Conservation (phyloP, 2,888 invertebrate genomes). For the Seira musarum region DNA sequence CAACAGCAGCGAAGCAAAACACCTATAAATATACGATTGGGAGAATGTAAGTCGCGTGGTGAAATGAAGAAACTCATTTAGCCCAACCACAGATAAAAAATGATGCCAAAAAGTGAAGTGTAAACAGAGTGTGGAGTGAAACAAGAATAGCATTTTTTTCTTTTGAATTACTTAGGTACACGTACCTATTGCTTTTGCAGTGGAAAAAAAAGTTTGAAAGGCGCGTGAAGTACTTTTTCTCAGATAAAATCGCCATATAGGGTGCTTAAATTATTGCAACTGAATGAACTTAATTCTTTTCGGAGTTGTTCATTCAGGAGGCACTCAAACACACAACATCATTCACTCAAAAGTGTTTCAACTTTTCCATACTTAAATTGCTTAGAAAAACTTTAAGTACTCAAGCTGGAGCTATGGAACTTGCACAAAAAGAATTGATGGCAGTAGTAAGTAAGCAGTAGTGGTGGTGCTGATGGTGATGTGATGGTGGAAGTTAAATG, state of each 20-base stretch:
- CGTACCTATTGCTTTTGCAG: no score
- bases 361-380: conserved; percentile 11
- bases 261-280: conserved; percentile 63
- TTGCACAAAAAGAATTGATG: not conserved
- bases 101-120: no score
- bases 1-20: not conserved
- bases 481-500: conserved; percentile 36
- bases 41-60: not conserved
- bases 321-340: conserved; percentile 39
- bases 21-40: not conserved
- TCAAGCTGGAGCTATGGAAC: no score
- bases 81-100: not conserved
- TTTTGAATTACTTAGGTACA: not conserved
- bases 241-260: conserved; percentile 59
- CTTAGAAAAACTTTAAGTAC: not conserved
- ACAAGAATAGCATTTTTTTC: not conserved
- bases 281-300: conserved; percentile 55
- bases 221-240: conserved; percentile 52
- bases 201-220: conserved; percentile 4
- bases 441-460: not conserved
- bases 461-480: not conserved
- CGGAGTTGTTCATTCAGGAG: conserved; percentile 2
- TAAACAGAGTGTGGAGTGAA: not conserved
- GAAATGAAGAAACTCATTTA: conserved; percentile 12
- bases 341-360: conserved; percentile 56